These are phyloP conservation scores for Fulmarus glacialis DNA, from an alignment of 2,113 vertebrate species.

Conservation along the genomic window DNA sequence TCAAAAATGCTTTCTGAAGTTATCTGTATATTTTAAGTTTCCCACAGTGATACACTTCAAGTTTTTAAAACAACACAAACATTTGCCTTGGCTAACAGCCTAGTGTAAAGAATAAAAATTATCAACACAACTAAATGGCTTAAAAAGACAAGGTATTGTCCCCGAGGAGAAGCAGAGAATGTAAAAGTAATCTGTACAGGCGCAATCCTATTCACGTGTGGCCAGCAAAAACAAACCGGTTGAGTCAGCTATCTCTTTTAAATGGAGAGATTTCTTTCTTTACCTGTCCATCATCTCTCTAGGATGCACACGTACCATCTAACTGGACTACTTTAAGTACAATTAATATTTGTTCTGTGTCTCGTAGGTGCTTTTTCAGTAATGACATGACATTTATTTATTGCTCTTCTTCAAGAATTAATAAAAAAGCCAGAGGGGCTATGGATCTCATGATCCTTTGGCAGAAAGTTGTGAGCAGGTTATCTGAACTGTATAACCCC, in stretches of 20 bases:
- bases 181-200: constrained; percentile 17
- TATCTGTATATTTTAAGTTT: constrained; percentile 75
- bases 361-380: neutral
- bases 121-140: constrained; percentile 19
- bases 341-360: constrained; percentile 48
- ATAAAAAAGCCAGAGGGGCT: neutral
- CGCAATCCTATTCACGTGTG: constrained; percentile 20
- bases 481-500: neutral
- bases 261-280: neutral
- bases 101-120: constrained; percentile 59
- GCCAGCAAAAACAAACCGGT: constrained; percentile 49
- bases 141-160: constrained; percentile 64
- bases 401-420: constrained; percentile 5
- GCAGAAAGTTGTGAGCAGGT: neutral
- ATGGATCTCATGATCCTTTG: neutral
- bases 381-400: constrained; percentile 4
- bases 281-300: constrained; percentile 52
- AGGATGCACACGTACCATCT: neutral
- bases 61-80: constrained; percentile 74
- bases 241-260: neutral
- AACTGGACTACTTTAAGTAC: neutral
- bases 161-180: constrained; percentile 13
- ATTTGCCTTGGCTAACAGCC: constrained; percentile 71
- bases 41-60: constrained; percentile 72
- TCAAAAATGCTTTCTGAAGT: constrained; percentile 64